phyloP scores from a whole-genome alignment of 1,140 invertebrate genomes.

The Danaus melanippus region DNA sequence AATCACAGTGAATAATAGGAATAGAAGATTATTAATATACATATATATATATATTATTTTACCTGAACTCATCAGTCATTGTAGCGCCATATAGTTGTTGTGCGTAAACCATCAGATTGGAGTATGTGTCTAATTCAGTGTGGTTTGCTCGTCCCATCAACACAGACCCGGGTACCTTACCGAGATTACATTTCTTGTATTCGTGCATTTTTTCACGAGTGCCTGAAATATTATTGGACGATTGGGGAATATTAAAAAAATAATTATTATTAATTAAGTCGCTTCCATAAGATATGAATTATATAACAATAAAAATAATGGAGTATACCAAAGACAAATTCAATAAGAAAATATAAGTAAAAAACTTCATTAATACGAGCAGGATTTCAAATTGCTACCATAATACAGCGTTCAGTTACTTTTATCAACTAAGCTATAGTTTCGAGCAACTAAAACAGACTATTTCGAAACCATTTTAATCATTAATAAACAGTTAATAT shows the following conservation, averaged over 20 bases:
- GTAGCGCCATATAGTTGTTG: slow-evolving; percentile 92
- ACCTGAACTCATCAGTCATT: slow-evolving; percentile 87
- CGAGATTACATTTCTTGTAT: slow-evolving; percentile 91
- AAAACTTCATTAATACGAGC: too few species aligned
- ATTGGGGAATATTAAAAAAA: slow-evolving; percentile 8
- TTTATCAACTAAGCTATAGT: too few species aligned
- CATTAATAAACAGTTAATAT: too few species aligned
- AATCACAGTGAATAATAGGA: slow-evolving; percentile 6
- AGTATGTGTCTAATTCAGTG: slow-evolving; percentile 86
- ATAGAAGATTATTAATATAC: too few species aligned
- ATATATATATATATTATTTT: slow-evolving; percentile 2
- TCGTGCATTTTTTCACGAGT: slow-evolving; percentile 83
- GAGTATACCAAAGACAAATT: too few species aligned
- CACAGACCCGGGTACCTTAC: slow-evolving; percentile 92
- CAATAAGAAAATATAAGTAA: too few species aligned
- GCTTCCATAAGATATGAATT: too few species aligned
- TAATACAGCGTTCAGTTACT: too few species aligned
- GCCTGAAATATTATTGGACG: slow-evolving; percentile 56
- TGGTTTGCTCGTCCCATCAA: slow-evolving; percentile 90
- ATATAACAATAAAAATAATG: too few species aligned
- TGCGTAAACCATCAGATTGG: slow-evolving; percentile 91
- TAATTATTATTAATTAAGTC: background rate
- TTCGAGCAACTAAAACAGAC: too few species aligned
- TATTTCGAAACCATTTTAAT: too few species aligned
- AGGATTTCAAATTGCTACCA: too few species aligned